Conservation (phyloP, 92 coral and sea anemone species). For the Zoanthus sansibaricus region DNA sequence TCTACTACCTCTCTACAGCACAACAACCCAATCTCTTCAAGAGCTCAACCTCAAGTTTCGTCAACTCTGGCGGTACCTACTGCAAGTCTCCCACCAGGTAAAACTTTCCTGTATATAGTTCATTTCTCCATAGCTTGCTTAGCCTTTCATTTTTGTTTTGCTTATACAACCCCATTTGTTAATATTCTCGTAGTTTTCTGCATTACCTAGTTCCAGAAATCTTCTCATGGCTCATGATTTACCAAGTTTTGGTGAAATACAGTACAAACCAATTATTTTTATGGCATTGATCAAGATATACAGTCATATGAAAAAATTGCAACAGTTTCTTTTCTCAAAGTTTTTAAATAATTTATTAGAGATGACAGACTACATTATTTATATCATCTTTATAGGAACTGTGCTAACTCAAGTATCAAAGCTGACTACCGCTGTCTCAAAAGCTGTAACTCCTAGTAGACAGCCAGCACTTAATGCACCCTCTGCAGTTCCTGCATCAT, state of each 20-base stretch:
- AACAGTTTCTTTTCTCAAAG: too few species aligned
- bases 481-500: background rate
- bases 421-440: constrained; percentile 38
- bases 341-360: background rate
- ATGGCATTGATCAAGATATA: too few species aligned
- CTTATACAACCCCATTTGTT: too few species aligned
- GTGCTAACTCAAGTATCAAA: constrained; percentile 45
- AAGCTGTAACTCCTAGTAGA: constrained; percentile 12
- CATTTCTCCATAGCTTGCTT: too few species aligned
- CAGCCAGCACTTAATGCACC: constrained; percentile 17
- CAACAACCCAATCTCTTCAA: constrained; percentile 15
- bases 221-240: background rate
- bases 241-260: too few species aligned
- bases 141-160: too few species aligned
- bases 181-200: background rate
- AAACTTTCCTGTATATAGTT: background rate
- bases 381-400: constrained; percentile 2
- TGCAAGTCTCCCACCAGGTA: constrained; percentile 31
- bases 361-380: too few species aligned
- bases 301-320: too few species aligned
- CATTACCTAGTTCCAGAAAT: background rate
- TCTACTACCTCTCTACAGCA: constrained; percentile 12
- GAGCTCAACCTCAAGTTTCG: constrained; percentile 6
- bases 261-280: too few species aligned
- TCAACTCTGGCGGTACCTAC: background rate